Evolutionary conservation across 2,113 vertebrate genomes (phyloP), one percentile per base, ranked within the genome.

Genomic region (Dipodomys spectabilis): DNA sequence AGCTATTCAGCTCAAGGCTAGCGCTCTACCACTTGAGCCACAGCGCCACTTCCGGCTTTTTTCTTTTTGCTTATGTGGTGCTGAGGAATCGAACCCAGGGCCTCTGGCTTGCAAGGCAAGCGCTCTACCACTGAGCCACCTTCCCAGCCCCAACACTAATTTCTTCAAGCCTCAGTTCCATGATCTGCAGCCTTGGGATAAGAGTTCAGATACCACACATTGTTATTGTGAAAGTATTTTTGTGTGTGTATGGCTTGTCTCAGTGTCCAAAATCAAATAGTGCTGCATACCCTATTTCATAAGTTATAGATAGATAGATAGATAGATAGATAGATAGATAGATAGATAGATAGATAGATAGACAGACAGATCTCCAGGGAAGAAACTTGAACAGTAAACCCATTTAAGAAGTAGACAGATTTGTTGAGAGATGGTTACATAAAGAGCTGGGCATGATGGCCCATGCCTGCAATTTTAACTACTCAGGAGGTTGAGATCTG

Each of bases 331-430:
- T 13, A 53, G 9, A 53, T 53, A 53, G 49, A 39, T 39, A 39
- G 39, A 39, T 39, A 39, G 39, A 39, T 39, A 39, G 39, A 39
- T 39, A 39, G 8, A 13, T 53, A 53, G 8, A 53, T 53, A 53
- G 9, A 53, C 12, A 53, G 8, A 13, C 12, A 13, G 8, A 16
- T 57, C 15, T 16, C 13, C 64, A 91, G 22, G 32, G 30, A 78
- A 93, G 69, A 88, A 93, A 82, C 5, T n/a, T 72, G 23, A 93
- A 72, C 69, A 85, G 30, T 69, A 69, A 86, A n/a, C 49, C 28
- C 49, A 64, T 39, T 86, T 73, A n/a, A 35, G 53, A 91, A 25
- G 35, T 57, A 6, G 9, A 72, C 25, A 85, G 30, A 68, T 73
- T n/a, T 57, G 72, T 5, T 82, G 49, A 90, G 45, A 90, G 45